Percentiles rank a stretch among this genome's conserved stretches.
Evolutionary conservation across 2,888 invertebrate genomes (phyloP).

Genomic region (Eupithecia subumbrata): DNA sequence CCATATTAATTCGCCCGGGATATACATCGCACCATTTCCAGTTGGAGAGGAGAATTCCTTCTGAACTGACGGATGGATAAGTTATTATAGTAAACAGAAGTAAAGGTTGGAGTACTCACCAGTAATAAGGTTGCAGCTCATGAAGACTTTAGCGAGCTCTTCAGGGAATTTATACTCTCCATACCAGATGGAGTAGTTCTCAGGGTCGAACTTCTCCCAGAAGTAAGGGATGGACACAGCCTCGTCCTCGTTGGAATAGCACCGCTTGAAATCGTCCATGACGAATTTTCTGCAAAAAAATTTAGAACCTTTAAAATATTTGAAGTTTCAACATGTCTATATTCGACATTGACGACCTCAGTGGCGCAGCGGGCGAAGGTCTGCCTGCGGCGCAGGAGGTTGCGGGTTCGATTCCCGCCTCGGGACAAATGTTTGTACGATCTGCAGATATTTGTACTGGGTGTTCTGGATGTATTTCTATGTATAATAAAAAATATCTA

Average conservation of each 20-base stretch:
- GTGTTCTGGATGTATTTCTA: too few relatives aligned
- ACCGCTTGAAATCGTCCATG: conserved; percentile 98
- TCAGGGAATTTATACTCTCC: conserved; percentile 98
- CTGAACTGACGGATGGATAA: background rate
- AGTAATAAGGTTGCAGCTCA: conserved; percentile 99
- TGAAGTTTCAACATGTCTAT: too few relatives aligned
- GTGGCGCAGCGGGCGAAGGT: too few relatives aligned
- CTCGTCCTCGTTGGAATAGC: conserved; percentile 98
- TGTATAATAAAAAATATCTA: too few relatives aligned
- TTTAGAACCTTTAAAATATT: background rate
- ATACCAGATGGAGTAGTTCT: conserved; percentile 98
- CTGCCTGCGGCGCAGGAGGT: too few relatives aligned
- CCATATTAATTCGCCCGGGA: too few relatives aligned
- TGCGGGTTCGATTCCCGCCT: too few relatives aligned
- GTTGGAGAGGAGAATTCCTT: background rate
- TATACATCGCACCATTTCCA: background rate
- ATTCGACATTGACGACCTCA: too few relatives aligned
- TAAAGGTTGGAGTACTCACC: conserved; percentile 83
- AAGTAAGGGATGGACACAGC: conserved; percentile 97
- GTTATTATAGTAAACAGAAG: too few relatives aligned
- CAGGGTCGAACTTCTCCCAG: conserved; percentile 98
- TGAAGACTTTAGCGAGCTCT: conserved; percentile 96
- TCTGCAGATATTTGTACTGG: too few relatives aligned
- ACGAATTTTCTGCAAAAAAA: conserved; percentile 88
- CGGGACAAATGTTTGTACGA: too few relatives aligned